Evolutionary conservation across 2,113 vertebrate species (phyloP).

Genomic region (Gobiocypris rarus): DNA sequence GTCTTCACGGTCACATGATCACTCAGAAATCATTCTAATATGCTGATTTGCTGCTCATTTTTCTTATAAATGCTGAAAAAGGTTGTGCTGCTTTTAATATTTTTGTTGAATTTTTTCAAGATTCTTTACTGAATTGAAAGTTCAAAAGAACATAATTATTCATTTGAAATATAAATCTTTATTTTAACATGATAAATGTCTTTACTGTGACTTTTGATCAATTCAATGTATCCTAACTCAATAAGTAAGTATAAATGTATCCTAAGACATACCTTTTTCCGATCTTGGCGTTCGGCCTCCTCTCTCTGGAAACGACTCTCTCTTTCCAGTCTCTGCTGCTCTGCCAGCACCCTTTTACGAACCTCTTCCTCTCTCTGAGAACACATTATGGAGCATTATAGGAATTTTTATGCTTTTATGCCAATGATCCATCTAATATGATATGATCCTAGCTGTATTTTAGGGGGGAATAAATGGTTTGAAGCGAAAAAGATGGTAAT

Average conservation of each 20-base stretch:
- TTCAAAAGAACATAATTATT: background rate
- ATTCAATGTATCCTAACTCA: background rate
- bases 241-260: background rate
- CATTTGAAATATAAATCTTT: background rate
- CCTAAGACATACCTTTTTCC: slow-evolving; percentile 85
- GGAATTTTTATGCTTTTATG: background rate
- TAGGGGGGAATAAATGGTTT: no score
- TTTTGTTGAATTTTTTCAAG: background rate
- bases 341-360: slow-evolving; percentile 77
- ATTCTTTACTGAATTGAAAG: background rate
- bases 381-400: background rate
- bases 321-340: slow-evolving; percentile 82
- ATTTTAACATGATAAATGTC: background rate
- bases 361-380: slow-evolving; percentile 84
- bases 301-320: slow-evolving; percentile 89
- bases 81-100: background rate
- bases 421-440: background rate
- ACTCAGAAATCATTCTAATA: background rate
- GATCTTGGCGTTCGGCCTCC: slow-evolving; percentile 89
- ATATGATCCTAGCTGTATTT: background rate
- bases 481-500: no score
- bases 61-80: background rate
- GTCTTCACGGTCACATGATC: background rate
- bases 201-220: background rate
- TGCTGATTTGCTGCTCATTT: background rate